Evolutionary conservation across 2,797 vertebrate genomes (phyloP).

Genomic region (Meda fulgida): DNA sequence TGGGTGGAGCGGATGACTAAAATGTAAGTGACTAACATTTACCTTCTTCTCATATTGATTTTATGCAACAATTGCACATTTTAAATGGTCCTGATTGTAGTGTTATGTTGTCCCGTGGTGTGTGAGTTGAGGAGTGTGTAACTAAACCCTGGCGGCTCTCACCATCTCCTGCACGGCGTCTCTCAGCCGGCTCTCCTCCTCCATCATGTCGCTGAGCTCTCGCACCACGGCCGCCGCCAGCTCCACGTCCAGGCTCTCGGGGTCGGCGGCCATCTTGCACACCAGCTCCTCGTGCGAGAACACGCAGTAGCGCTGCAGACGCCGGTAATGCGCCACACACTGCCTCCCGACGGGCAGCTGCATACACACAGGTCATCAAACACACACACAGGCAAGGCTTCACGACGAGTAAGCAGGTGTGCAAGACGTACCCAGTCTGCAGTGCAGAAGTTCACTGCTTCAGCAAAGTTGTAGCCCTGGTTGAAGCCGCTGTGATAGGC

Average conservation of each 20-base stretch:
- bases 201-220: conserved; percentile 92
- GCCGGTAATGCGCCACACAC: conserved; percentile 94
- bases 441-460: conserved; percentile 99
- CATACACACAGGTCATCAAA: background rate
- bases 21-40: too few species aligned
- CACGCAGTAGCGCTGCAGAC: conserved; percentile 93
- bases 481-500: conserved; percentile 99
- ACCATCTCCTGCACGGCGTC: conserved; percentile 88
- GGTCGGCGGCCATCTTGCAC: conserved; percentile 98
- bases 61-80: too few species aligned
- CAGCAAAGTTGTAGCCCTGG: conserved; percentile 99
- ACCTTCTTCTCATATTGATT: too few species aligned
- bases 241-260: conserved; percentile 94
- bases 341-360: conserved; percentile 95
- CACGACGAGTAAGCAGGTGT: too few species aligned
- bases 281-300: conserved; percentile 98
- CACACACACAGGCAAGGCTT: too few species aligned
- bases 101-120: too few species aligned
- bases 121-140: too few species aligned
- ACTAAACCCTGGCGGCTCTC: conserved; percentile 50
- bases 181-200: conserved; percentile 89
- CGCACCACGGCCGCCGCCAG: conserved; percentile 92
- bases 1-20: too few species aligned
- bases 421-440: conserved; percentile 90
- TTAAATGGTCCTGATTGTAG: too few species aligned